phyloP scores from a whole-genome alignment of 2,888 invertebrate genomes.

The Nemotelus pantherinus region DNA sequence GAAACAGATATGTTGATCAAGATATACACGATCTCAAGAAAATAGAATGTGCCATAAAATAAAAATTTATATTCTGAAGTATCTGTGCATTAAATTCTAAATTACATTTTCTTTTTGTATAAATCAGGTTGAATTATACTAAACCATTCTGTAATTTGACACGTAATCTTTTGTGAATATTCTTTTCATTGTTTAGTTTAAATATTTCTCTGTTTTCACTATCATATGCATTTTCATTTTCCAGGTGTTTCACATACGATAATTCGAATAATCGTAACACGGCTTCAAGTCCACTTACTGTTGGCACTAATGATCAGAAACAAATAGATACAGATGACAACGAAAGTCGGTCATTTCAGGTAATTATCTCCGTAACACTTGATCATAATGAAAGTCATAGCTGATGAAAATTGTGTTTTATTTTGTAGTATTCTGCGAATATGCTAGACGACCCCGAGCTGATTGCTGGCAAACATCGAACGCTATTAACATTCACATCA shows the following conservation, averaged over 20 bases:
- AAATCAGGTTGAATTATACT: too few relatives aligned
- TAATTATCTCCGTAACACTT: slow-evolving; percentile 47
- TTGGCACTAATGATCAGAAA: slow-evolving; percentile 56
- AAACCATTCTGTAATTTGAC: too few relatives aligned
- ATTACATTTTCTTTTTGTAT: too few relatives aligned
- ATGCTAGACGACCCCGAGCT: slow-evolving; percentile 92
- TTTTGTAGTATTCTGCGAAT: slow-evolving; percentile 80
- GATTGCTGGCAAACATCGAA: slow-evolving; percentile 88
- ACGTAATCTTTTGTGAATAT: too few relatives aligned
- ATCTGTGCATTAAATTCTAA: too few relatives aligned
- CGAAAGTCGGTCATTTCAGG: slow-evolving; percentile 55
- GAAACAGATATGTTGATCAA: too few relatives aligned
- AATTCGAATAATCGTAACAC: slow-evolving; percentile 59
- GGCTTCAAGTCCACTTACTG: slow-evolving; percentile 61
- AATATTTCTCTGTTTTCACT: too few relatives aligned
- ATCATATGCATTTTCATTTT: background rate
- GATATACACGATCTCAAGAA: too few relatives aligned
- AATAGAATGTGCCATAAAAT: too few relatives aligned
- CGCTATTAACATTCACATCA: slow-evolving; percentile 85
- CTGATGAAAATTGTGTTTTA: background rate
- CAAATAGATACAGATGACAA: slow-evolving; percentile 60
- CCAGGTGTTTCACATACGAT: slow-evolving; percentile 63
- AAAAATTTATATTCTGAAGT: too few relatives aligned
- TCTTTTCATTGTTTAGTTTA: too few relatives aligned
- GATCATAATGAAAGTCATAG: background rate